Base-by-base conservation (phyloP, 2,113 vertebrate genomes). In the Neopipo cinnamomea region DNA sequence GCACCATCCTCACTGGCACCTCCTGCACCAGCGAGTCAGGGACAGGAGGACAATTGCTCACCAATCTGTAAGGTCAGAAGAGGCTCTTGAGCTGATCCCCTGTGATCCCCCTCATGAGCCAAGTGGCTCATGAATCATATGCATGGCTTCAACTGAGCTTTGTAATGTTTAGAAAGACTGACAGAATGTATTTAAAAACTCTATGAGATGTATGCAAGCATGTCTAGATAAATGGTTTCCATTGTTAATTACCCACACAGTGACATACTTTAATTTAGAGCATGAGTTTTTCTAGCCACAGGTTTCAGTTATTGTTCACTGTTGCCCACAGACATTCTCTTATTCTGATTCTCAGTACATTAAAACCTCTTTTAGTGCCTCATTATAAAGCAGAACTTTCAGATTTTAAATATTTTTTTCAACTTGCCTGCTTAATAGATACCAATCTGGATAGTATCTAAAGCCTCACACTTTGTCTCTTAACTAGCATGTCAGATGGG, bases 1-100 rank as follows among this genome's bases (percentile, higher is more conserved):
- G n/a, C 67, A 61, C 50, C 30, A 56, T 55, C 33, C 82, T 77
- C 4, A 5, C 70, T 72, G 78, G 70, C 62, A 85, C 49, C 66
- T n/a, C 78, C 25, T 14, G 44, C 20, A 15, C 2, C 2, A 63
- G 27, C 0, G 1, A 50, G 23, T 7, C 1, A 6, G 30, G 33
- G 31, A 67, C 1, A 12, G 59, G 52, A 50, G 24, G 59, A 55
- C 49, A 30, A 35, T 6, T 58, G 47, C 37, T 71, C 19, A 21
- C 52, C 0, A 0, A 27, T 11, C 55, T 49, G 46, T 58, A 37
- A 52, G 41, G 81, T 9, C 65, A 84, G 55, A 66, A 28, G 42
- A 42, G 42, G 39, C 56, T 81, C 55, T 5, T 31, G 50, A 70
- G 42, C 42, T 49, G 15, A 81, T 47, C 9, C 17, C 33, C 42